Evolutionary conservation across 2,888 invertebrate genomes (phyloP), one percentile per base, ranked within the genome.

Genomic region (Amphipoea oculea): DNA sequence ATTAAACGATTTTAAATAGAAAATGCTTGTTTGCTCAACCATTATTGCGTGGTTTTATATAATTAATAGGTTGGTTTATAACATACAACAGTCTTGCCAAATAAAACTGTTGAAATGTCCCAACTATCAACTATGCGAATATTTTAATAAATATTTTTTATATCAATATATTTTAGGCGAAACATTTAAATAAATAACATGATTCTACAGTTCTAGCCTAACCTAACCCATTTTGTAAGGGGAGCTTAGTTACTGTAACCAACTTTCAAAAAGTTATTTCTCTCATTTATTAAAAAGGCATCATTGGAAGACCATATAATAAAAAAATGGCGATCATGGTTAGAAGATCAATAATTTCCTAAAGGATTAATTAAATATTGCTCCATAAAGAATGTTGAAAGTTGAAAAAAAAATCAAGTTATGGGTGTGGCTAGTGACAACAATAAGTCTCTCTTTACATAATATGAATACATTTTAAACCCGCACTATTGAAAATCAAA

Each of bases 1-100:
- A 83, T 73, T 65, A 62, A 57, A 65, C 54, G 29, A 60, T 67
- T 60, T 40, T 68, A 17, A 62, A 76, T 42, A 48, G 11, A 54
- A 73, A 70, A 45, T 66, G 20, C 23, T 67, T 36, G 62, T 70
- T 72, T 60, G 6, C 9, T 7, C 6, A 60, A 60, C 40, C 7
- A 40, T 42, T 69, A 20, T 57, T 65, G 12, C 45, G 29, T 54
- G 29, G n/a, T 71, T 81, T 65, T 23, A 11, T 11, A 36, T 73
- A 60, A 67, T 80, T 14, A 17, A 12, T 45, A 78, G 23, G 23
- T 67, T 12, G 1, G 9, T 36, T 73, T 20, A 65, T 20, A 65
- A 20, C 36, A 62, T 17, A 48, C 17, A 14, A 7, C 11, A 5
- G 3, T 40, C 42, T 51, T 12, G 20, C 66, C 0, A 14, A 63